Evolutionary conservation across 35 echinoderm and acorn worm species (phyloP).

Genomic region (Apostichopus californicus): DNA sequence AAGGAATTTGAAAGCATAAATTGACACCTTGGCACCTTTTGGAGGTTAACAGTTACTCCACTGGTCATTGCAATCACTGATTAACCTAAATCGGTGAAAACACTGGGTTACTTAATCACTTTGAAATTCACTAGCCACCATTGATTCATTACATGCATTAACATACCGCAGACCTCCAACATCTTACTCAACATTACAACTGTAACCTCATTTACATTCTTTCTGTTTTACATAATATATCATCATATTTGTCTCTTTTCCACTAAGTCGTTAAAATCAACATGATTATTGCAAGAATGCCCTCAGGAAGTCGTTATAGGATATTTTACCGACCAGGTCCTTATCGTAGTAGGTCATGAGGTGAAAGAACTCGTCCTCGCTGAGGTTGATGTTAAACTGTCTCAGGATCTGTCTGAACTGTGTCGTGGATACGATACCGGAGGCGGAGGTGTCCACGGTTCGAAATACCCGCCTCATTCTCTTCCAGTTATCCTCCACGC

Average conservation of each 20-base stretch:
- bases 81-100: no score
- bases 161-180: no score
- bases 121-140: no score
- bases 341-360: slow-evolving; percentile 96
- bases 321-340: slow-evolving; percentile 84
- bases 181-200: not conserved
- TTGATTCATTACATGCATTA: no score
- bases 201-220: no score
- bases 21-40: no score
- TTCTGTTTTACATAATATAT: not conserved
- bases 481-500: slow-evolving; percentile 86
- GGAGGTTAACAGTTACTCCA: no score
- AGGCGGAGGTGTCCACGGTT: slow-evolving; percentile 67
- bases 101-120: no score
- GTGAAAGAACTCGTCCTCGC: slow-evolving; percentile 97
- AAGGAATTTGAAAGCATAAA: no score
- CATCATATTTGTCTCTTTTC: not conserved
- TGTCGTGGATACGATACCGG: slow-evolving; percentile 70
- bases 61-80: no score
- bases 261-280: not conserved
- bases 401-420: slow-evolving; percentile 84
- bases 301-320: slow-evolving; percentile 96
- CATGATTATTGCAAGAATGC: slow-evolving; percentile 80
- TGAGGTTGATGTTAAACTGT: slow-evolving; percentile 93
- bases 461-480: slow-evolving; percentile 88